These are phyloP conservation scores for Polyergus mexicanus DNA, from an alignment of 1,140 invertebrate genomes.

Conservation along the genomic window DNA sequence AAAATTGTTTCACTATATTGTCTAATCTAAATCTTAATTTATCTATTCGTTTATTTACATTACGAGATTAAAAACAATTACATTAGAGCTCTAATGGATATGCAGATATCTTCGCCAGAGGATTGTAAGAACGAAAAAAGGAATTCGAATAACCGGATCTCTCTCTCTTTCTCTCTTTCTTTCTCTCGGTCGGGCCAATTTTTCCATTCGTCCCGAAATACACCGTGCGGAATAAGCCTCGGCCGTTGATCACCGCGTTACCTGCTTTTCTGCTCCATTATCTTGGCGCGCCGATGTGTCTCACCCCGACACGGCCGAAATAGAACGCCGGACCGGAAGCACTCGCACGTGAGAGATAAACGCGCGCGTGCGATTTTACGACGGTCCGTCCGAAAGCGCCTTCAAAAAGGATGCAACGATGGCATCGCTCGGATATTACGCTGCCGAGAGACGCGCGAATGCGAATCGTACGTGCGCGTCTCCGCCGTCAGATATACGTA, in stretches of 20 bases:
- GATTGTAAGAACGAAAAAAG: neutral
- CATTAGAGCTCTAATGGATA: neutral
- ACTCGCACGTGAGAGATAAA: slow-evolving; percentile 58
- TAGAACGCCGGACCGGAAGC: slow-evolving; percentile 14
- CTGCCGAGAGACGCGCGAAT: slow-evolving; percentile 4
- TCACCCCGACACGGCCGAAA: slow-evolving; percentile 16
- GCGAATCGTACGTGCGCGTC: neutral
- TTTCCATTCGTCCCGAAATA: slow-evolving; percentile 50
- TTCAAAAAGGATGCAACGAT: neutral
- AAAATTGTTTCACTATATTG: neutral
- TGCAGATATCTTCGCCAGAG: neutral
- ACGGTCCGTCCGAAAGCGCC: neutral
- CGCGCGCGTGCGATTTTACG: slow-evolving; percentile 66
- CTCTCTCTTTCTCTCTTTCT: too few relatives aligned
- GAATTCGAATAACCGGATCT: neutral
- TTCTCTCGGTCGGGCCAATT: neutral
- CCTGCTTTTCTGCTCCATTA: slow-evolving; percentile 58
- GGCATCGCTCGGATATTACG: neutral
- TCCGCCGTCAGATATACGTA: neutral
- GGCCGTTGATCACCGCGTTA: slow-evolving; percentile 61
- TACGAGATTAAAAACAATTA: neutral
- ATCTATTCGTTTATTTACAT: neutral
- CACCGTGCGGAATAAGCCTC: slow-evolving; percentile 65
- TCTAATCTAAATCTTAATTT: neutral
- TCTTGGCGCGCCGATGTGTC: slow-evolving; percentile 50